Evolutionary conservation across 2,113 vertebrate species (phyloP).

Genomic region (Terrapene triunguis): DNA sequence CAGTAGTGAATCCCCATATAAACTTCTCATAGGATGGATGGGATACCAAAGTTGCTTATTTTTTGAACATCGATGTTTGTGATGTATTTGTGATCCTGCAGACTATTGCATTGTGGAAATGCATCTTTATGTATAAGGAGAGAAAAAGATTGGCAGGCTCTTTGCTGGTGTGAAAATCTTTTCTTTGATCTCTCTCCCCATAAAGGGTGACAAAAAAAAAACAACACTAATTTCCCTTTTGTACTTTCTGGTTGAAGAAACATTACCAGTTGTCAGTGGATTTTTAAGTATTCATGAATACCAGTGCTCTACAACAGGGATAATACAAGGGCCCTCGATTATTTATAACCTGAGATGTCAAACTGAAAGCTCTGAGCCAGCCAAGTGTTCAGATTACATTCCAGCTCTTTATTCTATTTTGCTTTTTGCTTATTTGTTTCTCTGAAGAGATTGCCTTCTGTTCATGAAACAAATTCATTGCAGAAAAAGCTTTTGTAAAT

Average conservation of each 20-base stretch:
- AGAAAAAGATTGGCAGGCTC: constrained; percentile 27
- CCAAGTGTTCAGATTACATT: constrained; percentile 56
- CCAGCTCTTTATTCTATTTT: constrained; percentile 55
- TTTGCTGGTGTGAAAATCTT: constrained; percentile 34
- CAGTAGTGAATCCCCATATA: constrained; percentile 18
- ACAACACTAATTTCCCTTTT: constrained; percentile 67
- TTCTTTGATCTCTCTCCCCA: constrained; percentile 59
- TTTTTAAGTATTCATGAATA: constrained; percentile 76
- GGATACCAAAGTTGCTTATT: constrained; percentile 9
- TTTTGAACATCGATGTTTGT: background rate
- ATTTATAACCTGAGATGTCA: constrained; percentile 70
- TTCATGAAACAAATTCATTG: background rate
- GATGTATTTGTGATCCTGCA: constrained; percentile 12
- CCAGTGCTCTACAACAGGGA: constrained; percentile 48
- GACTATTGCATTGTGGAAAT: background rate
- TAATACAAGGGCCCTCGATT: constrained; percentile 63
- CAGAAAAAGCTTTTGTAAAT: constrained; percentile 46
- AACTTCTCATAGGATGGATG: background rate
- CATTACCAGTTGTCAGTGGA: constrained; percentile 56
- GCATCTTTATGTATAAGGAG: constrained; percentile 53
- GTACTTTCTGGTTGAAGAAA: constrained; percentile 65
- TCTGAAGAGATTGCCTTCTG: constrained; percentile 45
- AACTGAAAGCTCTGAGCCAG: constrained; percentile 57
- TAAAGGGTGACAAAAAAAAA: constrained; percentile 55
- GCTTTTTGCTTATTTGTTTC: constrained; percentile 64